Conservation (phyloP, 2,113 vertebrate species). For the Heterocephalus glaber region DNA sequence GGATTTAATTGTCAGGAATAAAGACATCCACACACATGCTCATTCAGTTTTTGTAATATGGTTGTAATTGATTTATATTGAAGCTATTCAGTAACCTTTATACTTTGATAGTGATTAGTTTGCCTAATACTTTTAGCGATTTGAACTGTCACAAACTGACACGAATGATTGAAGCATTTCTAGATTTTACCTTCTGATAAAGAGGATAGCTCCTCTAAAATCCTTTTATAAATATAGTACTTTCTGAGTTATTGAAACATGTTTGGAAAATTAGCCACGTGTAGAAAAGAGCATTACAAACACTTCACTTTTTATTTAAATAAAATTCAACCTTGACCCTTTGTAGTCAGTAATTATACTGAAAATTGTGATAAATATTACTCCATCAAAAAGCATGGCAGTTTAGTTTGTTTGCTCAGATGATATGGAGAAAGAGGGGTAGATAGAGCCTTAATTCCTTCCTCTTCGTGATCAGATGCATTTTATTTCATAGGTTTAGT, state of each 20-base stretch:
- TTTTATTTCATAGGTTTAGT: conserved; percentile 14
- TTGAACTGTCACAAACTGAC: conserved; percentile 80
- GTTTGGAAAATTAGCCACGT: conserved; percentile 73
- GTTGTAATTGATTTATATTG: conserved; percentile 71
- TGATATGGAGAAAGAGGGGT: neutral
- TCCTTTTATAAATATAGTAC: conserved; percentile 63
- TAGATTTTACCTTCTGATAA: conserved; percentile 61
- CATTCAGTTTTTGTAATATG: neutral
- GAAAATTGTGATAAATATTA: conserved; percentile 33
- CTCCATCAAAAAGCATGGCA: neutral
- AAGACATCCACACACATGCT: accelerated
- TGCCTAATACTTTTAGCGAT: conserved; percentile 81
- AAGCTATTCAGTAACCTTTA: conserved; percentile 77
- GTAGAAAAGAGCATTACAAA: conserved; percentile 45
- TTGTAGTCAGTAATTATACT: conserved; percentile 23
- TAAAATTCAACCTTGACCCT: conserved; percentile 39
- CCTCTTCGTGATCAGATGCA: neutral
- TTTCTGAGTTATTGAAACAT: conserved; percentile 72
- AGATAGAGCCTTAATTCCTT: neutral
- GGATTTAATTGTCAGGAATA: neutral
- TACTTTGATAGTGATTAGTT: conserved; percentile 81
- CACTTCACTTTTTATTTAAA: neutral
- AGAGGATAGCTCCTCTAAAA: conserved; percentile 59
- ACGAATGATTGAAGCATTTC: conserved; percentile 81
- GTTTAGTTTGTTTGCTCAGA: neutral